These are phyloP conservation scores for Digitonthophagus gazella DNA, from an alignment of 2,888 invertebrate genomes.

Conservation along the genomic window DNA sequence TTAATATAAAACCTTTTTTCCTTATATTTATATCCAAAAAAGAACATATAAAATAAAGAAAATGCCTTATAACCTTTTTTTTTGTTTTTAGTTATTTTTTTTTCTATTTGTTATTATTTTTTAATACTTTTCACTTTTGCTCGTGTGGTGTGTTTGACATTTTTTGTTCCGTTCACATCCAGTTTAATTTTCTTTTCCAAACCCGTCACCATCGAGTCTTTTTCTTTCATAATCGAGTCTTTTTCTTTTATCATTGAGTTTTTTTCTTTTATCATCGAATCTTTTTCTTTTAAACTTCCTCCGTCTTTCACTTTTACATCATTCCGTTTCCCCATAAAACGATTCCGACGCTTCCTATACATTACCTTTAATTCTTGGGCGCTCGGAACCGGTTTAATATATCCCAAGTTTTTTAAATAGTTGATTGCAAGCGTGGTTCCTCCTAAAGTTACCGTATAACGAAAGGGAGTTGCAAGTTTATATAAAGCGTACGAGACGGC, in stretches of 20 bases:
- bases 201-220: constrained; percentile 55
- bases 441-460: constrained; percentile 91
- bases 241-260: constrained; percentile 48
- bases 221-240: constrained; percentile 48
- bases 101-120: not conserved
- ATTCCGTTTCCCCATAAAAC: constrained; percentile 64
- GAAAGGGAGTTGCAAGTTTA: constrained; percentile 85
- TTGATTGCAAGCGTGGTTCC: constrained; percentile 85
- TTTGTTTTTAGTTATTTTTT: not conserved
- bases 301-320: constrained; percentile 43
- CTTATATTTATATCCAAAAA: no score
- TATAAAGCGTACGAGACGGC: constrained; percentile 91
- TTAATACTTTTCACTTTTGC: not conserved
- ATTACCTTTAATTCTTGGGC: constrained; percentile 63
- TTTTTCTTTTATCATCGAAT: constrained; percentile 48
- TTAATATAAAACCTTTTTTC: no score
- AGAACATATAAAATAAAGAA: not conserved
- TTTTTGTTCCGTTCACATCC: constrained; percentile 38
- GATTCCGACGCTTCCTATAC: constrained; percentile 61
- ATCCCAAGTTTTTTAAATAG: constrained; percentile 74
- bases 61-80: not conserved
- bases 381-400: constrained; percentile 79
- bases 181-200: constrained; percentile 42
- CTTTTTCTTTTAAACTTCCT: constrained; percentile 40
- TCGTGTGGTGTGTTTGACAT: no score